These are phyloP conservation scores for Podarcis lilfordi DNA, from an alignment of 2,797 vertebrate species.

Conservation along the genomic window DNA sequence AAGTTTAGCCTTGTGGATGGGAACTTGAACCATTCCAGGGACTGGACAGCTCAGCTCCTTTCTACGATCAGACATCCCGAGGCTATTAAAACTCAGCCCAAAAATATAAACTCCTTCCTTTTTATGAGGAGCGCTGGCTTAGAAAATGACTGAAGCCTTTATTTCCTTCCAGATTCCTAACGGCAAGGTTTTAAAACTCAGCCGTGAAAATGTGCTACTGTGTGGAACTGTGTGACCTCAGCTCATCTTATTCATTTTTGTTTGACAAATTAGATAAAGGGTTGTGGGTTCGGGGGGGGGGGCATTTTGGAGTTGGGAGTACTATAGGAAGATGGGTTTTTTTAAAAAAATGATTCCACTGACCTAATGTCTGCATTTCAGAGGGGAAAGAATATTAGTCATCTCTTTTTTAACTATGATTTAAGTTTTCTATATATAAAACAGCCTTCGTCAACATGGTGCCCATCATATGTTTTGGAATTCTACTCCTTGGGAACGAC, in stretches of 20 bases:
- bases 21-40: not conserved
- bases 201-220: not conserved
- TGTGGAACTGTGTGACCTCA: not conserved
- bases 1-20: not conserved
- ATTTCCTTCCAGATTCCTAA: not conserved
- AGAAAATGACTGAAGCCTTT: not conserved
- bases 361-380: slow-evolving; percentile 27
- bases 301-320: too few relatives aligned
- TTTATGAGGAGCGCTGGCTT: not conserved
- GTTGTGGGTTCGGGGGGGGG: not conserved
- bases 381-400: slow-evolving; percentile 8
- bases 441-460: too few relatives aligned
- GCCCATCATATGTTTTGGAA: too few relatives aligned
- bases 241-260: not conserved
- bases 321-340: too few relatives aligned
- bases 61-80: not conserved
- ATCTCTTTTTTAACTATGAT: not conserved
- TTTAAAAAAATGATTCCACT: not conserved
- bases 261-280: not conserved
- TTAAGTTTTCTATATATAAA: not conserved
- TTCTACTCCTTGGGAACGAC: too few relatives aligned
- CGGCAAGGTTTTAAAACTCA: not conserved
- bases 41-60: not conserved
- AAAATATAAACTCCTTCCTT: not conserved
- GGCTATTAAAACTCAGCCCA: not conserved